These are phyloP conservation scores for Lamellibrachia columna DNA, from an alignment of 2,888 invertebrate genomes.

Conservation along the genomic window DNA sequence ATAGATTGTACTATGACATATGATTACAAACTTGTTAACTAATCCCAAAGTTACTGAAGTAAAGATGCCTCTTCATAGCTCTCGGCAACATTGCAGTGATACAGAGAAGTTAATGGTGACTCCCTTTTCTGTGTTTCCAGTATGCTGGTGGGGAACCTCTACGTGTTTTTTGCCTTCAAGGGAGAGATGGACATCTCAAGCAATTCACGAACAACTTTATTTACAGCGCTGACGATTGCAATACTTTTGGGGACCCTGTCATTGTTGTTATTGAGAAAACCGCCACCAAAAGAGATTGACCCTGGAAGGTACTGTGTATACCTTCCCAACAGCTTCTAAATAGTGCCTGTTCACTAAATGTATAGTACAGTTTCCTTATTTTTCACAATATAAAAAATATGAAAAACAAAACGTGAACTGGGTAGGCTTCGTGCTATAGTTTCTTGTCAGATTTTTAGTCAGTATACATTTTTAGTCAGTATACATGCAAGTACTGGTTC, in stretches of 20 bases:
- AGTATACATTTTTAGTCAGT: not conserved
- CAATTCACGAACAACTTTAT: constrained; percentile 80
- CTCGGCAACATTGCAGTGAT: not conserved
- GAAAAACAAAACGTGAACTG: not conserved
- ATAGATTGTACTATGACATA: no score
- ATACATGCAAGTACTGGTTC: not conserved
- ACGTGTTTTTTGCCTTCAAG: constrained; percentile 91
- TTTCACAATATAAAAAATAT: not conserved
- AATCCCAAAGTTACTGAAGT: no score
- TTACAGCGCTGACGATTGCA: constrained; percentile 80
- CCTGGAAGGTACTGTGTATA: not conserved
- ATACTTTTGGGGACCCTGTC: constrained; percentile 74
- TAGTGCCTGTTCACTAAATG: no score
- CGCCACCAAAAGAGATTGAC: constrained; percentile 29
- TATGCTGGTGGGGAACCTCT: constrained; percentile 93
- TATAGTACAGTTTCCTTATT: not conserved
- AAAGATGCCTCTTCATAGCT: no score
- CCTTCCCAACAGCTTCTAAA: not conserved
- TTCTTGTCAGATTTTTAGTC: not conserved
- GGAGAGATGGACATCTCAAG: constrained; percentile 78
- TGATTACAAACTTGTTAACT: no score
- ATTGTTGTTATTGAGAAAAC: constrained; percentile 57
- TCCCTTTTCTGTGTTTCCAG: constrained; percentile 69
- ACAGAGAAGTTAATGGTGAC: not conserved
- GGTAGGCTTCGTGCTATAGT: no score